A percentile compares a stretch with the other conserved stretches of the same genome.
Evolutionary conservation across 1,140 invertebrate species (phyloP).

Genomic region (Euglossa dilemma): DNA sequence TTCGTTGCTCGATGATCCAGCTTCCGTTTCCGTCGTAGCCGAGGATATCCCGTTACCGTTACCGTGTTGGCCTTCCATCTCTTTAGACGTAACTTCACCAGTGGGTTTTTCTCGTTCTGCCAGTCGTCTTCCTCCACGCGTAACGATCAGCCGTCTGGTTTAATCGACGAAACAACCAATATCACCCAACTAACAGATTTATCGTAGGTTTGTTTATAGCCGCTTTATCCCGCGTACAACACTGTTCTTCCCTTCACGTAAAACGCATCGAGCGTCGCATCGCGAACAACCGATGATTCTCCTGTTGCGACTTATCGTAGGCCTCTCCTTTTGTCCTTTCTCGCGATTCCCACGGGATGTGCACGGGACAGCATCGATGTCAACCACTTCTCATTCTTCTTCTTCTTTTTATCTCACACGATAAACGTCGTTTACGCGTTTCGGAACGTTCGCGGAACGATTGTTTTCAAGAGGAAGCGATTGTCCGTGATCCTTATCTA

Average conservation of each 20-base stretch:
- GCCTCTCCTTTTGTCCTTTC: conserved; percentile 11
- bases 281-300: conserved; percentile 55
- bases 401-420: neutral
- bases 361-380: too few species aligned
- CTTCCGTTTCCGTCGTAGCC: conserved; percentile 66
- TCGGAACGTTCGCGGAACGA: neutral
- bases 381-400: neutral
- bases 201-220: neutral
- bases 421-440: neutral
- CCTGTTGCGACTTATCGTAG: conserved; percentile 47
- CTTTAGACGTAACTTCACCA: neutral
- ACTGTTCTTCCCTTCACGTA: conserved; percentile 8
- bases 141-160: neutral
- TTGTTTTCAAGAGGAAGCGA: too few species aligned
- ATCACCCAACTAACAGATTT: conserved; percentile 5
- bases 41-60: conserved; percentile 51
- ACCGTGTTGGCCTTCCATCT: conserved; percentile 68
- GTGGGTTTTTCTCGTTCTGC: neutral
- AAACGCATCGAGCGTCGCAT: conserved; percentile 5
- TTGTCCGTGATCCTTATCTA: too few species aligned
- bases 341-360: too few species aligned
- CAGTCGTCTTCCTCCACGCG: neutral
- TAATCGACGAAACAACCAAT: neutral
- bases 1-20: conserved; percentile 70
- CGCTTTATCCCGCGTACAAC: conserved; percentile 22